Evolutionary conservation across 2,113 vertebrate genomes (phyloP).

Genomic region (crab-eating macaque (Macaca fascicularis)): T2T-MFA8v1.1 NC_088379.1:37060501-37061000

Average conservation of each 20-base stretch:
- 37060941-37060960: neutral
- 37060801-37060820: neutral
- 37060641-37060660: neutral
- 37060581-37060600: neutral
- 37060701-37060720: neutral
- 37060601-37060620: neutral
- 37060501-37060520: no score
- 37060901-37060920: neutral
- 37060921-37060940: neutral
- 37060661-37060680: neutral
- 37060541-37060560: no score
- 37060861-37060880: neutral
- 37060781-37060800: neutral
- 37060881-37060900: neutral
- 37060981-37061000: neutral
- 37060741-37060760: neutral
- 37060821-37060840: neutral
- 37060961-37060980: neutral
- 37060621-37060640: neutral
- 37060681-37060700: neutral
- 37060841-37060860: neutral
- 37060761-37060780: neutral
- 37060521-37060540: no score
- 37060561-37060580: neutral
- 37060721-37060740: neutral